Conservation (phyloP, 1,140 invertebrate genomes). For the Dufourea novaeangliae region DNA sequence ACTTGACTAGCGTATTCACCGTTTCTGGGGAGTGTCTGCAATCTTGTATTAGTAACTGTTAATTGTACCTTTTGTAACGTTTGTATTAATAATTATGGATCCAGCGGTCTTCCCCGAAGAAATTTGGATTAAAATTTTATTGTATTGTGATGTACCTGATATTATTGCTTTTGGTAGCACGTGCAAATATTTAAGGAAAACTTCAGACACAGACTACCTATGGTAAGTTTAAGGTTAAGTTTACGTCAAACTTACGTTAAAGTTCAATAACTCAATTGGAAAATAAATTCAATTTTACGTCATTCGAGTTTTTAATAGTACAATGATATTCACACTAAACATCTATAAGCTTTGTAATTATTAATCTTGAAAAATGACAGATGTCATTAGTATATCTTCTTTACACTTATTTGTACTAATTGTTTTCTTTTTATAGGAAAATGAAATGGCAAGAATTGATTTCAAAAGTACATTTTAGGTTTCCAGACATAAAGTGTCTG, state of each 20-base stretch:
- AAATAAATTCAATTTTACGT: neutral
- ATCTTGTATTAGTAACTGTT: conserved; percentile 64
- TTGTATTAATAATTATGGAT: conserved; percentile 78
- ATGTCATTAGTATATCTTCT: neutral
- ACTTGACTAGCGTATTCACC: conserved; percentile 79
- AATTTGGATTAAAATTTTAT: conserved; percentile 81
- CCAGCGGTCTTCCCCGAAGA: conserved; percentile 80
- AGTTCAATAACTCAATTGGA: conserved; percentile 13
- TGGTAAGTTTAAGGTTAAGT: conserved; percentile 78
- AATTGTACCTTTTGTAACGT: conserved; percentile 72
- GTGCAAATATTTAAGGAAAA: conserved; percentile 80
- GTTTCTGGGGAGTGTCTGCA: conserved; percentile 76
- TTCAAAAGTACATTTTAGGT: conserved; percentile 78
- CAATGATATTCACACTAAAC: neutral
- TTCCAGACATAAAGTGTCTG: conserved; percentile 79
- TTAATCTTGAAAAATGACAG: too few relatives aligned
- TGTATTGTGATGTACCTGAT: conserved; percentile 81
- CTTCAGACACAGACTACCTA: conserved; percentile 79
- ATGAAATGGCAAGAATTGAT: conserved; percentile 80
- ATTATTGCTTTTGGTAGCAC: conserved; percentile 81
- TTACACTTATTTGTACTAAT: neutral
- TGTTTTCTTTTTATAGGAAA: conserved; percentile 72
- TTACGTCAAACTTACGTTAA: conserved; percentile 31
- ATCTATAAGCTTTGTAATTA: neutral
- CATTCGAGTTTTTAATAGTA: neutral